These are phyloP conservation scores for Emesis furor DNA, from an alignment of 2,888 invertebrate species.

Conservation along the genomic window DNA sequence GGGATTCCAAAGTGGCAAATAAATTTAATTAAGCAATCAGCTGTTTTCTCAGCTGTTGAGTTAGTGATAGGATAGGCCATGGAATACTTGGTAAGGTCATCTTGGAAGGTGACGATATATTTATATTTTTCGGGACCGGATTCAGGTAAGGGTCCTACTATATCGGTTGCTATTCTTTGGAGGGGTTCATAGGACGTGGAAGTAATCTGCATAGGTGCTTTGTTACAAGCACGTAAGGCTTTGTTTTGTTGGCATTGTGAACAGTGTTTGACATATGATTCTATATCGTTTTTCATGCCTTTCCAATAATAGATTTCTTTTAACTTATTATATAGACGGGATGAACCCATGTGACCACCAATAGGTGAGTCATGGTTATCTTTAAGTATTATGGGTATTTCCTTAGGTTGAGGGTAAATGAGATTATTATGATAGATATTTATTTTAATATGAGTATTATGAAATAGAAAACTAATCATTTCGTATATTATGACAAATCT, in stretches of 20 bases:
- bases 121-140: too few relatives aligned
- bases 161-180: neutral
- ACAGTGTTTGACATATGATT: neutral
- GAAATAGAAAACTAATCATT: neutral
- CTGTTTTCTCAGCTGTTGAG: neutral
- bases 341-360: conserved; percentile 4
- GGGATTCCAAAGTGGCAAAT: neutral
- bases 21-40: neutral
- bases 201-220: neutral
- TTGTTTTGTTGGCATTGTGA: neutral
- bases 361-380: neutral
- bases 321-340: neutral
- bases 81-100: too few relatives aligned
- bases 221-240: too few relatives aligned
- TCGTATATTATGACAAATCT: neutral
- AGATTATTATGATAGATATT: neutral
- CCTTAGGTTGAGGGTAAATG: neutral
- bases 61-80: too few relatives aligned
- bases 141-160: neutral
- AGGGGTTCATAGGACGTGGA: neutral
- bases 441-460: neutral
- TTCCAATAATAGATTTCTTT: neutral
- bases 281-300: neutral
- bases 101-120: too few relatives aligned
- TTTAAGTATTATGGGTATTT: neutral